Conservation (phyloP, 1,140 invertebrate genomes). For the Drosophila parvula region DNA sequence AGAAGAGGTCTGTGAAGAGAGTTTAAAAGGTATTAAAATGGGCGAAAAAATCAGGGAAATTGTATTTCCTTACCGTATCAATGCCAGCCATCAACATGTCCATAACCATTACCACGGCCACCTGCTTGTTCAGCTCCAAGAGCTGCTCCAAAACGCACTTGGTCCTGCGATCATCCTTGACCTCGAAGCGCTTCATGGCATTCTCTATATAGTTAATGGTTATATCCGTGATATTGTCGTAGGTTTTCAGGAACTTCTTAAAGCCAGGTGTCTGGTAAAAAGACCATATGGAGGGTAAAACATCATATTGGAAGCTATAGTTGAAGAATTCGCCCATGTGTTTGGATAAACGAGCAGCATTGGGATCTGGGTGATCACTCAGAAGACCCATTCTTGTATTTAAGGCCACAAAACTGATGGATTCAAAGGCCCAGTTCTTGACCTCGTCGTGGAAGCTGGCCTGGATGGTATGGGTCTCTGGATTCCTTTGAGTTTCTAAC, state of each 20-base stretch:
- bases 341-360: conserved; percentile 85
- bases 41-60: fast-evolving
- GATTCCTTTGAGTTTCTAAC: conserved; percentile 85
- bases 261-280: conserved; percentile 86
- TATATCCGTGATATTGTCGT: conserved; percentile 78
- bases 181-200: conserved; percentile 83
- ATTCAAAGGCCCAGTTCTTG: conserved; percentile 89
- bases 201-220: conserved; percentile 66
- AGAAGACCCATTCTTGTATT: conserved; percentile 77
- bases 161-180: conserved; percentile 85
- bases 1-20: conserved; percentile 55
- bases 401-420: conserved; percentile 88
- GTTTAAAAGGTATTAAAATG: neutral
- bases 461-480: conserved; percentile 85
- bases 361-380: conserved; percentile 85
- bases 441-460: conserved; percentile 87
- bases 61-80: conserved; percentile 86
- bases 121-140: conserved; percentile 86
- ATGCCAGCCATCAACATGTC: conserved; percentile 91
- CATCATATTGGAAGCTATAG: conserved; percentile 86
- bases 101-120: conserved; percentile 87
- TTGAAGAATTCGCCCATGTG: conserved; percentile 85
- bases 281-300: conserved; percentile 87
- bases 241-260: conserved; percentile 85
- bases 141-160: conserved; percentile 86